Conservation (phyloP, 92 coral and sea anemone genomes). For the Parazoanthus swiftii region DNA sequence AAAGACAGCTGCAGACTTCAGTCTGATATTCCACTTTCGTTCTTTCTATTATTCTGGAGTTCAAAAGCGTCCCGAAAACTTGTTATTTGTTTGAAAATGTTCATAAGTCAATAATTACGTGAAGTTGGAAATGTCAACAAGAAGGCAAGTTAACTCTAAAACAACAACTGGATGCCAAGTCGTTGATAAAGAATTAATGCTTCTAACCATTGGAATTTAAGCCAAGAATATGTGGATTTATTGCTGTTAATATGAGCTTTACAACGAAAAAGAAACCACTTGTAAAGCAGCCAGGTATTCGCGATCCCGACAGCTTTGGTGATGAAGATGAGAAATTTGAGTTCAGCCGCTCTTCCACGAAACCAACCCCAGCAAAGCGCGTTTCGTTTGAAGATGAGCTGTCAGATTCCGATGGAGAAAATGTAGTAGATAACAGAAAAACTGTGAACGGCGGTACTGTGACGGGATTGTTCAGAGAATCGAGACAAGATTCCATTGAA, state of each 20-base stretch:
- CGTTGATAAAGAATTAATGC: not conserved
- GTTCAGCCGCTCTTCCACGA: constrained; percentile 18
- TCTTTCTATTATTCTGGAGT: not conserved
- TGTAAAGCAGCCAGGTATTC: constrained; percentile 72
- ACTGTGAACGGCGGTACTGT: not conserved
- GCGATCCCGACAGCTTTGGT: constrained; percentile 32
- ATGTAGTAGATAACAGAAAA: constrained; percentile 30
- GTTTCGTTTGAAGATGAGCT: constrained; percentile 66
- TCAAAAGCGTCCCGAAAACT: not conserved
- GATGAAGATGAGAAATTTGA: constrained; percentile 16
- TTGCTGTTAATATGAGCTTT: constrained; percentile 37
- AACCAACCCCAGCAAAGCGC: constrained; percentile 50
- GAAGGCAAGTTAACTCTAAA: not conserved
- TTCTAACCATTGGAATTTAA: not conserved
- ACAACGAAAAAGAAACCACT: constrained; percentile 54
- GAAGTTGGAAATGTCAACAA: constrained; percentile 26
- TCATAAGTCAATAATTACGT: not conserved
- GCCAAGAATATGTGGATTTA: not conserved
- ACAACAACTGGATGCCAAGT: not conserved
- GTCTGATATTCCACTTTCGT: not conserved
- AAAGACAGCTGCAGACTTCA: not conserved
- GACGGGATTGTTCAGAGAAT: constrained; percentile 4
- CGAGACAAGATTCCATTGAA: constrained; percentile 1
- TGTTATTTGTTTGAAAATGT: not conserved
- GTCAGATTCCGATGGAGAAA: constrained; percentile 78